Evolutionary conservation across 37 sponge, comb jelly and placozoan species (phyloP).

Genomic region (Geodia barretti): DNA sequence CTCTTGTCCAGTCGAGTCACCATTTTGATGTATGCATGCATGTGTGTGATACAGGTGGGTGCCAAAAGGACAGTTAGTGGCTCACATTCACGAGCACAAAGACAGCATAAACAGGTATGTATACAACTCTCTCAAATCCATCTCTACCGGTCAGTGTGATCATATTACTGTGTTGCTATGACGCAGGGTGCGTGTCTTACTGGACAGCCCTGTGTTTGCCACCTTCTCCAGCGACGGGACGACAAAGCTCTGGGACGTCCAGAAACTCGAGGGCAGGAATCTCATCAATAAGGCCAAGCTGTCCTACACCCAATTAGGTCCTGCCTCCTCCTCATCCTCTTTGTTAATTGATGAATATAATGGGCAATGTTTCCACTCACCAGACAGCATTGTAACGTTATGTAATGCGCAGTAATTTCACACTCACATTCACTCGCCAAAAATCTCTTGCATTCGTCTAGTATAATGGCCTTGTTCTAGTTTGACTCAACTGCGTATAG

Average conservation of each 20-base stretch:
- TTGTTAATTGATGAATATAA: neutral
- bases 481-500: no score
- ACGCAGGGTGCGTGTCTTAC: conserved; percentile 52
- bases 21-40: neutral
- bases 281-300: conserved; percentile 62
- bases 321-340: neutral
- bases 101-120: conserved; percentile 83
- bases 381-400: neutral
- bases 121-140: no score
- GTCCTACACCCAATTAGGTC: conserved; percentile 47
- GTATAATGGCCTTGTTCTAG: no score
- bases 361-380: neutral
- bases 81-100: conserved; percentile 93
- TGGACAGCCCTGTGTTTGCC: conserved; percentile 75
- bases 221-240: conserved; percentile 90
- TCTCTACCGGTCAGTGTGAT: no score
- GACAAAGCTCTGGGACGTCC: conserved; percentile 88
- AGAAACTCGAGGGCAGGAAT: conserved; percentile 74
- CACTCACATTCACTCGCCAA: no score
- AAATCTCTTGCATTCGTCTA: no score
- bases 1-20: neutral
- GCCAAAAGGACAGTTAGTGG: conserved; percentile 83
- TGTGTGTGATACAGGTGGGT: conserved; percentile 52
- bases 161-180: neutral
- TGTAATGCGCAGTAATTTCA: neutral